Percentiles rank a stretch among this genome's conserved stretches.
phyloP scores from a whole-genome alignment of 2,888 invertebrate species.

The Polyommatus iphigenia region DNA sequence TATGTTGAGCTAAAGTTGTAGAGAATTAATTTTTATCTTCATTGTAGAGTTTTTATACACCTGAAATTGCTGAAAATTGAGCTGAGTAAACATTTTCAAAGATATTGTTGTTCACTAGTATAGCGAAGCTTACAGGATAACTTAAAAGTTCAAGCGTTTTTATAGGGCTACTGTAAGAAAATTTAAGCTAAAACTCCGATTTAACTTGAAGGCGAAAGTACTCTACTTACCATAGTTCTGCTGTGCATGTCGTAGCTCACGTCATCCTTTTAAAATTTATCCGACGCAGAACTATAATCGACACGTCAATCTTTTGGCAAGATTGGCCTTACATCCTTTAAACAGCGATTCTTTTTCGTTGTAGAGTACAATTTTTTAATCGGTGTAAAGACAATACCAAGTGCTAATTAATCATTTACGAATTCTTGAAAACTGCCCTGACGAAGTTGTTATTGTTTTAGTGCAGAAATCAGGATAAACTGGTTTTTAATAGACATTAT shows the following conservation, averaged over 20 bases:
- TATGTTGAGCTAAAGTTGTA: background rate
- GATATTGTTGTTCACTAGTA: too few relatives aligned
- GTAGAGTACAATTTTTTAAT: background rate
- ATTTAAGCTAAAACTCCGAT: background rate
- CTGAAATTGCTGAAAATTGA: too few relatives aligned
- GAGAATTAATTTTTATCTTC: background rate
- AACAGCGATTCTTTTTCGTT: background rate
- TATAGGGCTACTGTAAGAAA: background rate
- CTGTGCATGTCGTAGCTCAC: background rate
- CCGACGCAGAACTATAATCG: background rate
- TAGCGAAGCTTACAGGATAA: background rate
- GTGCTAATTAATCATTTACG: background rate
- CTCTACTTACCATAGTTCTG: background rate
- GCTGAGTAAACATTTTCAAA: too few relatives aligned
- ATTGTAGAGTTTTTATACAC: too few relatives aligned
- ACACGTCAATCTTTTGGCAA: background rate
- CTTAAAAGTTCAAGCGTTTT: background rate
- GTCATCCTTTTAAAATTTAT: background rate
- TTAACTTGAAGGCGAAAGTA: background rate
- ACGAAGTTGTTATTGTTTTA: background rate
- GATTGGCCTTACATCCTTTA: background rate
- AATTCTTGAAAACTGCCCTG: background rate
- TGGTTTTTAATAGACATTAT: background rate
- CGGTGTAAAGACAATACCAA: background rate
- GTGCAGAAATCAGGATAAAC: background rate